Percentiles rank a stretch among this genome's conserved stretches.
Conservation (phyloP, 2,797 vertebrate genomes). For the Semaprochilodus insignis region DNA sequence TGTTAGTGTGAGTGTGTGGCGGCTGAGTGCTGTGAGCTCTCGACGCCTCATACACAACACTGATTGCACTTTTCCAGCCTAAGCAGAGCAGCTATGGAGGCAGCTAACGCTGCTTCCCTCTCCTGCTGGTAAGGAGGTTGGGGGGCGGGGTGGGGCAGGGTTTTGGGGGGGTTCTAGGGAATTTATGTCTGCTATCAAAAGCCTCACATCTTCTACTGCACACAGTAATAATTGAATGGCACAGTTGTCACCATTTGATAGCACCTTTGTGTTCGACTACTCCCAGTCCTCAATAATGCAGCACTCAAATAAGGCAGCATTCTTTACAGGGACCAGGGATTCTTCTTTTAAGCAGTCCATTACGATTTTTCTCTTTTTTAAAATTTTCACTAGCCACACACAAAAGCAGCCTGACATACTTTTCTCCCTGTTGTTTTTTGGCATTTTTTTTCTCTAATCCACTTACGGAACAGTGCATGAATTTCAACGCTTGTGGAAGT, state of each 20-base stretch:
- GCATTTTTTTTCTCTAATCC: constrained; percentile 51
- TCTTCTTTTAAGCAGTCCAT: constrained; percentile 47
- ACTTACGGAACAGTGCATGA: constrained; percentile 42
- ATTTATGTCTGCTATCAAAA: constrained; percentile 55
- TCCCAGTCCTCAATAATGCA: constrained; percentile 62
- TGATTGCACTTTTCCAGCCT: constrained; percentile 32
- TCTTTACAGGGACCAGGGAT: constrained; percentile 59
- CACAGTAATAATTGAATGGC: constrained; percentile 58
- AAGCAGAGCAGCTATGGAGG: neutral
- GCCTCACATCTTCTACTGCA: constrained; percentile 56
- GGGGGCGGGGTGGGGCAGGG: neutral
- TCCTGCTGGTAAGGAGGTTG: neutral
- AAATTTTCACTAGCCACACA: constrained; percentile 28
- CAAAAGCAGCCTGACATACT: constrained; percentile 36
- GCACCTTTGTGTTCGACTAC: constrained; percentile 53
- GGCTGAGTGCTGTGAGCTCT: constrained; percentile 30
- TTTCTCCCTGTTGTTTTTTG: constrained; percentile 40
- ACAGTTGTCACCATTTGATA: constrained; percentile 57
- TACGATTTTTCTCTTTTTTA: constrained; percentile 14
- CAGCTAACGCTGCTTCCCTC: constrained; percentile 7
- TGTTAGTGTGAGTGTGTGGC: constrained; percentile 14
- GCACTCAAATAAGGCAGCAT: constrained; percentile 55
- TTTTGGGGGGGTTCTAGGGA: constrained; percentile 14
- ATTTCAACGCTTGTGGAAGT: constrained; percentile 46
- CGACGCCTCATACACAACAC: neutral